Evolutionary conservation across 2,888 invertebrate species (phyloP).

Genomic region (Pyrgus malvae): DNA sequence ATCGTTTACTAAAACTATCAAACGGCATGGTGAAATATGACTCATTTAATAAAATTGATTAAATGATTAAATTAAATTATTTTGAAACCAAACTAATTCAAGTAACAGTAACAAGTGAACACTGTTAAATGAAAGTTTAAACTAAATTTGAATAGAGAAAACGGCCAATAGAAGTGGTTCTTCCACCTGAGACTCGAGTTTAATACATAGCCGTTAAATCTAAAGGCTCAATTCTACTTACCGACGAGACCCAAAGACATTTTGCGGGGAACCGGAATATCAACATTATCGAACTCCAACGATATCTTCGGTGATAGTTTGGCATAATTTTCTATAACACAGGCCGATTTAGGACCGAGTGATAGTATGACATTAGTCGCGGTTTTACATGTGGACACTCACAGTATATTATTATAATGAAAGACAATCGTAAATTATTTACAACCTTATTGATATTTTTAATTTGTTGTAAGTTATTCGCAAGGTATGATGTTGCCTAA

Average conservation of each 20-base stretch:
- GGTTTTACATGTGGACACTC: too few species aligned
- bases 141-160: neutral
- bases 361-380: neutral
- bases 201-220: conserved; percentile 10
- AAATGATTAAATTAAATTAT: too few species aligned
- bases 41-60: neutral
- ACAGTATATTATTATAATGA: too few species aligned
- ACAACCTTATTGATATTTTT: too few species aligned
- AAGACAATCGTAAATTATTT: too few species aligned
- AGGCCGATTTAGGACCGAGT: neutral
- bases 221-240: neutral
- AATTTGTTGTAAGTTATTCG: too few species aligned
- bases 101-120: too few species aligned
- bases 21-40: too few species aligned
- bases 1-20: too few species aligned
- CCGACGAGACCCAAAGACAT: conserved; percentile 4
- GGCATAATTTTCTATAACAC: conserved; percentile 4
- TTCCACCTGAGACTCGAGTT: conserved; percentile 12
- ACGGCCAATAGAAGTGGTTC: neutral
- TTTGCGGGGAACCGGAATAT: conserved; percentile 7
- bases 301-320: conserved; percentile 14
- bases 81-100: too few species aligned
- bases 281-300: conserved; percentile 6
- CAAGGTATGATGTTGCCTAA: too few species aligned
- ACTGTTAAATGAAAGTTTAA: neutral